These are phyloP conservation scores for Apis laboriosa DNA, from an alignment of 1,140 invertebrate genomes.

Conservation along the genomic window DNA sequence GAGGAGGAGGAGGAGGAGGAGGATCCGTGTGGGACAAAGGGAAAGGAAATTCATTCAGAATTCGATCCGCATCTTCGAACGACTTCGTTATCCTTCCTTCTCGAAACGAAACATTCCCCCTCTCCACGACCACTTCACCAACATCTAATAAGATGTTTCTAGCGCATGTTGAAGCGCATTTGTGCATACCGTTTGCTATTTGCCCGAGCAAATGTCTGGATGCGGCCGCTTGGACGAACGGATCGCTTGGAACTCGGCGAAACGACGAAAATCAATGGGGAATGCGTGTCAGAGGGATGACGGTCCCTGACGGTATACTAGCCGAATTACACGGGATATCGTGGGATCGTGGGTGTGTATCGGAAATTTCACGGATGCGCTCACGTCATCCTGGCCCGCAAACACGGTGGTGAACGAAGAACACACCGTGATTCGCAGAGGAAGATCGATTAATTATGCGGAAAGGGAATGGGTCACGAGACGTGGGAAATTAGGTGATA, in stretches of 20 bases:
- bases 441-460: slow-evolving; percentile 56
- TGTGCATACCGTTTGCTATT: background rate
- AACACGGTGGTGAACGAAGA: background rate
- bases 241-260: background rate
- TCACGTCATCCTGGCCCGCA: background rate
- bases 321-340: slow-evolving; percentile 13
- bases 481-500: slow-evolving; percentile 22
- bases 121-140: no score
- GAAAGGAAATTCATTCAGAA: slow-evolving; percentile 62
- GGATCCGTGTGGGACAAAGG: slow-evolving; percentile 49
- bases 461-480: slow-evolving; percentile 45
- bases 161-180: background rate
- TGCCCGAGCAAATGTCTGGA: background rate
- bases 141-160: background rate
- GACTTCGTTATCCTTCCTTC: slow-evolving; percentile 13
- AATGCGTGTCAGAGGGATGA: slow-evolving; percentile 39
- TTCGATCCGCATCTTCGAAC: slow-evolving; percentile 51
- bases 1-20: slow-evolving; percentile 16
- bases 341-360: slow-evolving; percentile 26
- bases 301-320: background rate
- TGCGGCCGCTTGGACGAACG: background rate
- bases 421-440: background rate
- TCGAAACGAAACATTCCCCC: no score
- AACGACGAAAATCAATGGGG: slow-evolving; percentile 43
- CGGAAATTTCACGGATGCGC: slow-evolving; percentile 47